Conservation (phyloP, 2,888 invertebrate species). For the Drosophila kuntzei region DNA sequence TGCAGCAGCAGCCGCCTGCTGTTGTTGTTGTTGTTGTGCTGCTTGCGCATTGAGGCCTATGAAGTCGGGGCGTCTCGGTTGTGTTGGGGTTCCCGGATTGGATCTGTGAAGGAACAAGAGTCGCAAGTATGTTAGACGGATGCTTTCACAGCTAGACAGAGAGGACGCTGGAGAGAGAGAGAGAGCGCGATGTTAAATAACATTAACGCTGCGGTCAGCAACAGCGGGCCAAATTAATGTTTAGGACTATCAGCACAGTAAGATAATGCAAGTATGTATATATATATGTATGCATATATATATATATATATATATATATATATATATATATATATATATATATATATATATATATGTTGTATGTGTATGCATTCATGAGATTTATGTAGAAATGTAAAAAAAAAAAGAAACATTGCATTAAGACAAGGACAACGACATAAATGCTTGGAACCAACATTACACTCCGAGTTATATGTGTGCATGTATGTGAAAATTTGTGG, state of each 20-base stretch:
- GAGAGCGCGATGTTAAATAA: neutral
- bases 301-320: neutral
- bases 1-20: slow-evolving; percentile 78
- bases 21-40: slow-evolving; percentile 80
- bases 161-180: too few species aligned
- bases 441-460: too few species aligned
- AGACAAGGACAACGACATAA: neutral
- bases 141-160: too few species aligned
- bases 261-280: neutral
- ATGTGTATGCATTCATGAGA: neutral
- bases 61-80: slow-evolving; percentile 94
- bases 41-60: slow-evolving; percentile 89
- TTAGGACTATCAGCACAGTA: slow-evolving; percentile 7
- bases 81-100: slow-evolving; percentile 96
- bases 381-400: neutral
- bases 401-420: neutral
- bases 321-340: neutral
- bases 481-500: neutral
- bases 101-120: slow-evolving; percentile 88
- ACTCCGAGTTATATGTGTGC: too few species aligned
- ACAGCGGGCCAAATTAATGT: neutral
- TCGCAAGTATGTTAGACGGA: neutral
- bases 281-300: neutral
- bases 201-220: neutral
- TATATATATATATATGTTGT: neutral